Evolutionary conservation across 2,113 vertebrate genomes (phyloP), one percentile per base, ranked within the genome.

Genomic region (Actenoides lindsayi): DNA sequence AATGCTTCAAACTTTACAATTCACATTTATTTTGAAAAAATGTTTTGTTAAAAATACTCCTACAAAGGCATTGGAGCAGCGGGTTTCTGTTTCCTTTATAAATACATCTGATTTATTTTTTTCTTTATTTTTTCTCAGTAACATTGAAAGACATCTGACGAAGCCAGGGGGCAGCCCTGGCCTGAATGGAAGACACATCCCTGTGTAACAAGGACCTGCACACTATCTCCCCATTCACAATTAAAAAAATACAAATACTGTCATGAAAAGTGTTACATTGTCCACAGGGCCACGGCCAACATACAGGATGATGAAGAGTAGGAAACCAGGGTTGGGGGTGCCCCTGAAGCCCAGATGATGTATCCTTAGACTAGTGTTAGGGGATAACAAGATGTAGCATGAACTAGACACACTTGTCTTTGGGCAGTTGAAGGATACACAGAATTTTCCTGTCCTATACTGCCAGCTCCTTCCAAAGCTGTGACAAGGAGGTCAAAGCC

Each of bases 21-120:
- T 98, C 98, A 98, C 98, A 98, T 98, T 98, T 98, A 98, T 98
- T 98, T 97, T 97, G 97, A 96, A 96, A 97, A 98, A 94, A 93
- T 89, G 92, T 96, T 97, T 89, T 96, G 97, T 97, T 98, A 98
- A 98, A 98, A 98, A 98, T 97, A 98, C 97, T 98, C 97, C 98
- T 98, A 98, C 97, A 98, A 98, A 98, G 96, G 97, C 97, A 97
- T 98, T 89, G 96, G 97, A 98, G 97, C 95, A 97, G 96, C 69
- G 87, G 94, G 96, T 95, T 96, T 97, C 90, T 92, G 95, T 95
- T 92, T 90, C 92, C 95, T 96, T 94, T 93, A 93, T 91, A 95
- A 97, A 97, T 97, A 96, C 90, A 96, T 97, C 97, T 97, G 97
- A 94, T 97, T 95, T 95, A 33, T 96, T 97, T 91, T 23, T 62